Conservation (phyloP, 2,113 vertebrate genomes). For the Trinectes maculatus region DNA sequence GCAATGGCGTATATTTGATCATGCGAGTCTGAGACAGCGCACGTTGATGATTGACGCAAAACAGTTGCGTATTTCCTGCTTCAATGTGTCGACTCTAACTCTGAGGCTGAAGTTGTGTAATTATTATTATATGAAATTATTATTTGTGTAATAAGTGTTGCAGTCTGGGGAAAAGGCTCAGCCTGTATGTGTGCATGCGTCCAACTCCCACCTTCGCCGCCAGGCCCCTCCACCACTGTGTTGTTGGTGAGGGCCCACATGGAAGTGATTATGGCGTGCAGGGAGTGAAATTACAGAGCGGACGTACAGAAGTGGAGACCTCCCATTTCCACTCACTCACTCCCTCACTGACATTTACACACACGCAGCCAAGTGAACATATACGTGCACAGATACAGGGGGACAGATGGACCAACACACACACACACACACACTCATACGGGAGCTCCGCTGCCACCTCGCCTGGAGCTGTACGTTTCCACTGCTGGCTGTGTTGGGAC, state of each 20-base stretch:
- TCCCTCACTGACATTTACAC: conserved; percentile 61
- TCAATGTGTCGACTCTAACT: too few relatives aligned
- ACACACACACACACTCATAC: conserved; percentile 9
- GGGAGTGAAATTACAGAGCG: conserved; percentile 80
- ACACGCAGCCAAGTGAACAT: conserved; percentile 24
- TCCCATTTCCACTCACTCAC: conserved; percentile 65
- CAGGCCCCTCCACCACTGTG: conserved; percentile 63
- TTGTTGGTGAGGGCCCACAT: conserved; percentile 76
- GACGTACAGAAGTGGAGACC: conserved; percentile 64
- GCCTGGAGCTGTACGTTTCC: conserved; percentile 72
- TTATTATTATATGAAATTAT: too few relatives aligned
- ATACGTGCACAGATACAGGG: conserved; percentile 29
- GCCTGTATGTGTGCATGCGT: conserved; percentile 37
- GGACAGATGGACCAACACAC: conserved; percentile 1
- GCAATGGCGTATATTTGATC: too few relatives aligned
- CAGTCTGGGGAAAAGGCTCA: too few relatives aligned
- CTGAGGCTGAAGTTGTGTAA: too few relatives aligned
- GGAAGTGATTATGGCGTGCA: conserved; percentile 78
- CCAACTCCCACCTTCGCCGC: conserved; percentile 70
- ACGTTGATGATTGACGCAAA: too few relatives aligned
- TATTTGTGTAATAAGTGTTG: too few relatives aligned
- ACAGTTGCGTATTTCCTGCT: too few relatives aligned
- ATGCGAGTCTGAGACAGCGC: too few relatives aligned
- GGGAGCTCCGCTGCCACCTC: conserved; percentile 49
- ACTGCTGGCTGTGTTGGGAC: conserved; percentile 64